Evolutionary conservation across 1,140 invertebrate genomes (phyloP).

Genomic region (Leguminivora glycinivorella): DNA sequence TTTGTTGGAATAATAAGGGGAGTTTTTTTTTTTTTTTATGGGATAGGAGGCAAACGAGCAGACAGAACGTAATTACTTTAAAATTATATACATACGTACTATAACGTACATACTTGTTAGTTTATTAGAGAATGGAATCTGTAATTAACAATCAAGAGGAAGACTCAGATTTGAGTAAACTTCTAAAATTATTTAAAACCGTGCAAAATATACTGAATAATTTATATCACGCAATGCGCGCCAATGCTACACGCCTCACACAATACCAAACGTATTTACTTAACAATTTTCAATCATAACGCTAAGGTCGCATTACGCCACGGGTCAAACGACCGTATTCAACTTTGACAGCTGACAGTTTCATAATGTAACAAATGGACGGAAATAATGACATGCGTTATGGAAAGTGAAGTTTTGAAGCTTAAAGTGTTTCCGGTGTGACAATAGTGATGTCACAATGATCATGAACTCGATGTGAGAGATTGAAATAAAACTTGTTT

Average conservation of each 20-base stretch:
- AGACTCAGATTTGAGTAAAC: no score
- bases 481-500: no score
- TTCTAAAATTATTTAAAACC: no score
- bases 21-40: no score
- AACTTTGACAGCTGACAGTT: conserved; percentile 24
- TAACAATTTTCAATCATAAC: conserved; percentile 22
- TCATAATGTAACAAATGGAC: conserved; percentile 22
- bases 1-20: no score
- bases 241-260: not conserved
- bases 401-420: conserved; percentile 18
- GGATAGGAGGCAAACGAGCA: no score
- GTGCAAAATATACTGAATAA: not conserved
- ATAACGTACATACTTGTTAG: no score
- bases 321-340: conserved; percentile 13
- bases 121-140: no score
- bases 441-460: not conserved
- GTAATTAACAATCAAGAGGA: no score
- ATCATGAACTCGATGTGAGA: not conserved
- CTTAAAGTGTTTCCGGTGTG: not conserved
- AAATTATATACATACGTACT: no score
- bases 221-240: not conserved
- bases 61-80: no score
- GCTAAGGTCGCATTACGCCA: conserved; percentile 19
- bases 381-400: conserved; percentile 2
- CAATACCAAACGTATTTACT: conserved; percentile 21